A percentile compares a stretch with the other conserved stretches of the same genome.
Conservation (phyloP, 1,140 invertebrate species). For the Lanistes nyassanus region DNA sequence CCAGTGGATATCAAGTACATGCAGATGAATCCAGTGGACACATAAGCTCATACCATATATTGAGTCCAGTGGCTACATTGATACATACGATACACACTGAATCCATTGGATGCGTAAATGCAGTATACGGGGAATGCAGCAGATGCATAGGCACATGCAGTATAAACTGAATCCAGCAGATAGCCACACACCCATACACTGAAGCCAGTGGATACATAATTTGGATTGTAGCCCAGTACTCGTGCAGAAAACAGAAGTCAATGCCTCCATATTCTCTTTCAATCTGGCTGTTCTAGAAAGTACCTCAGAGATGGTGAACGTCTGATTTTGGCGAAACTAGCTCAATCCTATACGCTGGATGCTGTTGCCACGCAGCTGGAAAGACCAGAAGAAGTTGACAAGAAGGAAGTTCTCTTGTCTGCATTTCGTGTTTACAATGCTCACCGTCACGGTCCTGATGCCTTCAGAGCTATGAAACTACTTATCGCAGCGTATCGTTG, state of each 20-base stretch:
- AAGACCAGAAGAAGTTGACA: conserved; percentile 33
- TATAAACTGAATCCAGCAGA: too few species aligned
- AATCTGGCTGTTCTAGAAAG: conserved; percentile 69
- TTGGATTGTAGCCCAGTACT: too few species aligned
- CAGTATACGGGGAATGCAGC: too few species aligned
- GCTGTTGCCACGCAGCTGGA: conserved; percentile 35
- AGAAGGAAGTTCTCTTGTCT: conserved; percentile 36
- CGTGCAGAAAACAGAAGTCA: conserved; percentile 8
- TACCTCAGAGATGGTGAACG: conserved; percentile 85
- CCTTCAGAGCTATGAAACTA: conserved; percentile 6
- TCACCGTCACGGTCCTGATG: neutral
- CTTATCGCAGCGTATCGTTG: conserved; percentile 10
- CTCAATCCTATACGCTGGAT: conserved; percentile 67
- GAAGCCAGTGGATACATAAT: too few species aligned
- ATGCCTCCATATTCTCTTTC: conserved; percentile 3
- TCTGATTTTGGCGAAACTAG: conserved; percentile 79
- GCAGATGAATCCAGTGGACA: too few species aligned
- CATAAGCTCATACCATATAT: too few species aligned
- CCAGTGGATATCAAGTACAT: too few species aligned
- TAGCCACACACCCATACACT: too few species aligned
- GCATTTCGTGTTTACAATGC: conserved; percentile 40
- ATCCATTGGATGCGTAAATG: too few species aligned
- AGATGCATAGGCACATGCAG: too few species aligned
- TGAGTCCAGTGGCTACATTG: too few species aligned
- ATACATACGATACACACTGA: too few species aligned